Evolutionary conservation across 2,888 invertebrate genomes (phyloP).

Genomic region (Tuberolachnus salignus): DNA sequence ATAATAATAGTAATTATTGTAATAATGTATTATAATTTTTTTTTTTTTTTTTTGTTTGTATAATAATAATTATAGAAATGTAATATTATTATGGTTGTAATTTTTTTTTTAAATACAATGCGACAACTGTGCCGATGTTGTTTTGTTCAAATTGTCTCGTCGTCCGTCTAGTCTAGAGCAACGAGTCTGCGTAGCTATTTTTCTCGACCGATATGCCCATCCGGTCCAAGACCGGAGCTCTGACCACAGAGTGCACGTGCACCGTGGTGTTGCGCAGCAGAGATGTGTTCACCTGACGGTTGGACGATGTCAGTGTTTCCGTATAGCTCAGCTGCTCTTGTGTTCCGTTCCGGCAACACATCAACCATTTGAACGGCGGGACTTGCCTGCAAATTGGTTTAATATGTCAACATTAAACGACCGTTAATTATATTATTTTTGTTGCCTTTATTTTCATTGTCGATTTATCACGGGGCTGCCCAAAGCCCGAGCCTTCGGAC

Average conservation of each 20-base stretch:
- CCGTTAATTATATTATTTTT: too few species aligned
- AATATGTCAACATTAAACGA: too few species aligned
- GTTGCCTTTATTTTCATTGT: too few species aligned
- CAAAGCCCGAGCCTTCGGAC: too few species aligned
- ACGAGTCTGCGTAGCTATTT: slow-evolving; percentile 52
- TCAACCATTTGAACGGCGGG: slow-evolving; percentile 58
- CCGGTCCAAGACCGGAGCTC: slow-evolving; percentile 45
- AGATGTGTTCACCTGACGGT: slow-evolving; percentile 57
- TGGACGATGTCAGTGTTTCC: slow-evolving; percentile 58
- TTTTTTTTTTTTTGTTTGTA: too few species aligned
- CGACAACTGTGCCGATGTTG: neutral
- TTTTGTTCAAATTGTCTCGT: neutral
- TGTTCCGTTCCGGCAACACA: slow-evolving; percentile 57
- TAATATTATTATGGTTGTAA: slow-evolving; percentile 15
- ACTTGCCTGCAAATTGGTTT: slow-evolving; percentile 57
- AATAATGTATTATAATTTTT: slow-evolving; percentile 11
- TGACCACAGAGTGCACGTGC: slow-evolving; percentile 47
- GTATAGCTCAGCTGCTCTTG: slow-evolving; percentile 58
- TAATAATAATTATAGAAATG: slow-evolving; percentile 27
- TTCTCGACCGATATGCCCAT: slow-evolving; percentile 50
- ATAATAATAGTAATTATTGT: slow-evolving; percentile 11
- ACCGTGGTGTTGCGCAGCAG: slow-evolving; percentile 52
- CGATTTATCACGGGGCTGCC: too few species aligned
- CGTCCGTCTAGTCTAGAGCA: slow-evolving; percentile 25
- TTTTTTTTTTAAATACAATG: neutral